Conservation (phyloP, 2,113 vertebrate genomes). For the Casuarius casuarius region DNA sequence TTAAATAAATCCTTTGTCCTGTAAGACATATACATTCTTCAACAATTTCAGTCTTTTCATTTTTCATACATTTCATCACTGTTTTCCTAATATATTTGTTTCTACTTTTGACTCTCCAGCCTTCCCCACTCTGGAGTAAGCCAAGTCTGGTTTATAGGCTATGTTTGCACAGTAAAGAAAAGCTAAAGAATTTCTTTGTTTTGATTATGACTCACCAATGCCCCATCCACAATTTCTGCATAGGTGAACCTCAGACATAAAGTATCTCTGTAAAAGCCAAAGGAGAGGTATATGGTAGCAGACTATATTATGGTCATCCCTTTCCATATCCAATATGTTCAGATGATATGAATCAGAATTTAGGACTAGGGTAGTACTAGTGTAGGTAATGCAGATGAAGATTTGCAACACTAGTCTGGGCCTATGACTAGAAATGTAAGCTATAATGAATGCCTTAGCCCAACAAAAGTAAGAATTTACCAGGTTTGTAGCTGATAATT, state of each 20-base stretch:
- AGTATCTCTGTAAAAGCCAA: background rate
- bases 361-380: background rate
- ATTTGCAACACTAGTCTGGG: background rate
- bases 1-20: background rate
- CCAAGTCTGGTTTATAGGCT: background rate
- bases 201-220: background rate
- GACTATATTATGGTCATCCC: background rate
- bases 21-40: background rate
- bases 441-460: background rate
- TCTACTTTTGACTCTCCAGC: background rate
- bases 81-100: background rate
- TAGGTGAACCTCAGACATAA: background rate
- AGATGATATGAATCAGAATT: background rate
- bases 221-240: background rate
- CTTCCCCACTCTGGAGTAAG: background rate
- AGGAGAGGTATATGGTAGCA: background rate
- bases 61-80: background rate
- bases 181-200: background rate
- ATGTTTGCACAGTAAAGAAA: background rate
- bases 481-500: background rate
- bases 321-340: background rate
- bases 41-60: background rate
- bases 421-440: background rate
- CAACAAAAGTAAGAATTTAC: background rate
- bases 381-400: background rate